These are phyloP conservation scores for Chydorus sphaericus DNA, from an alignment of 2,888 invertebrate species.

Conservation along the genomic window DNA sequence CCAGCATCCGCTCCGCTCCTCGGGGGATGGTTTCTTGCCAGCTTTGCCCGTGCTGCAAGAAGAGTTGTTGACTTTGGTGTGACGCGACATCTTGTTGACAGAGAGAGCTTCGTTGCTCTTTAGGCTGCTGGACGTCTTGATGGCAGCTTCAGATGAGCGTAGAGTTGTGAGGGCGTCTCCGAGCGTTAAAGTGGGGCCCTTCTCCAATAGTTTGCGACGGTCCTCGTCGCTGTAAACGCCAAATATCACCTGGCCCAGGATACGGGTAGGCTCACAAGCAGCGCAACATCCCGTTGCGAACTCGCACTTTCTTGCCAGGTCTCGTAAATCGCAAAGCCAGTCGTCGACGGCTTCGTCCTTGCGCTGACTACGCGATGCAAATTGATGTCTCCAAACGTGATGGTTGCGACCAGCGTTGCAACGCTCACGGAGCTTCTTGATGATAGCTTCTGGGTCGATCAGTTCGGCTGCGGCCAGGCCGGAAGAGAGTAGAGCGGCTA, in stretches of 20 bases:
- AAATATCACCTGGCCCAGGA: constrained; percentile 5
- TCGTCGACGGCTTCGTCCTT: neutral
- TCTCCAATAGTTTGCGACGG: constrained; percentile 6
- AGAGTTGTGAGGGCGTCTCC: neutral
- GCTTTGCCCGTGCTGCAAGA: too few relatives aligned
- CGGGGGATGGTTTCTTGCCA: neutral
- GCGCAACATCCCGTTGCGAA: constrained; percentile 3
- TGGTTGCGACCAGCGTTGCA: constrained; percentile 2
- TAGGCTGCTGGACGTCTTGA: neutral
- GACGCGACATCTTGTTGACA: neutral
- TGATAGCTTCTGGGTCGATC: neutral
- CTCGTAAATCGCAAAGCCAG: constrained; percentile 4
- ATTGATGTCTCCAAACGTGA: constrained; percentile 1
- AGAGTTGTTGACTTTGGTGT: too few relatives aligned
- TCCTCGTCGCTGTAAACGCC: neutral
- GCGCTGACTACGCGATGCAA: neutral
- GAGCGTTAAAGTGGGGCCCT: neutral
- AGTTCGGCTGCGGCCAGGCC: neutral
- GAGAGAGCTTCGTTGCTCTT: neutral
- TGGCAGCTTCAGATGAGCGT: neutral
- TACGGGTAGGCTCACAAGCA: neutral
- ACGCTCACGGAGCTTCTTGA: neutral
- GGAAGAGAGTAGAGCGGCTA: neutral
- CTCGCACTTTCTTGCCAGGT: constrained; percentile 4
- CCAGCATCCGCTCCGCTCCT: neutral